Percentiles rank a stretch among this genome's conserved stretches.
These are phyloP conservation scores for Okapia johnstoni DNA, from an alignment of 2,113 vertebrate genomes.

Conservation along the genomic window DNA sequence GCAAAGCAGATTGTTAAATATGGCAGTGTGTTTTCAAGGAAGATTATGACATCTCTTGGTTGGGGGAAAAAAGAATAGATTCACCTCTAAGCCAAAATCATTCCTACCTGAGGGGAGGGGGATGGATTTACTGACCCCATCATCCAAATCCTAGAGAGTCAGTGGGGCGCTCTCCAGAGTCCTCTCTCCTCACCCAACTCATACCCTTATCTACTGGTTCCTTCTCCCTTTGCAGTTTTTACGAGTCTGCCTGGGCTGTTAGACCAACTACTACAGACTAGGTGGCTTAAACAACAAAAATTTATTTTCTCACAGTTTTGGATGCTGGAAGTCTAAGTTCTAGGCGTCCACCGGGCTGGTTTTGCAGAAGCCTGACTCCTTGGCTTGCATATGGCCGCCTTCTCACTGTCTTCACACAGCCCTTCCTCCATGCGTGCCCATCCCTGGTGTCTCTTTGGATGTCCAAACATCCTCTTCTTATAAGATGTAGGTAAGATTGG, in stretches of 20 bases:
- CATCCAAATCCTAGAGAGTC: background rate
- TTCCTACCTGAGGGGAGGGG: background rate
- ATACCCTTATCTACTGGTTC: background rate
- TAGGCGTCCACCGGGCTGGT: background rate
- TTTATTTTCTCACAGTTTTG: background rate
- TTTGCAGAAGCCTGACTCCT: background rate
- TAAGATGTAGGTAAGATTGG: background rate
- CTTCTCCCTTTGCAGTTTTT: background rate
- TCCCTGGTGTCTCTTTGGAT: background rate
- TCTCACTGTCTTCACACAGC: too few species aligned
- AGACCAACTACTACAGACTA: background rate
- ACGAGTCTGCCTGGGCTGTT: background rate
- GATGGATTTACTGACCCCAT: fast-evolving
- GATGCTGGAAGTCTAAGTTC: background rate
- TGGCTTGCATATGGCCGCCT: background rate
- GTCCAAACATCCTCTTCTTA: background rate
- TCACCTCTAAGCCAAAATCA: background rate
- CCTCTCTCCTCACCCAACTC: background rate
- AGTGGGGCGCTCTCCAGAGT: background rate
- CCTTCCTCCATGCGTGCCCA: background rate
- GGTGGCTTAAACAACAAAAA: background rate
- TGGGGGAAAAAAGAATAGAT: background rate
- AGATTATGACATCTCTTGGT: background rate
- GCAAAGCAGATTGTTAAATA: background rate
- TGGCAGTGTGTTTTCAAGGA: background rate